phyloP scores from a whole-genome alignment of 2,888 invertebrate genomes.

The Pomacea canaliculata region DNA sequence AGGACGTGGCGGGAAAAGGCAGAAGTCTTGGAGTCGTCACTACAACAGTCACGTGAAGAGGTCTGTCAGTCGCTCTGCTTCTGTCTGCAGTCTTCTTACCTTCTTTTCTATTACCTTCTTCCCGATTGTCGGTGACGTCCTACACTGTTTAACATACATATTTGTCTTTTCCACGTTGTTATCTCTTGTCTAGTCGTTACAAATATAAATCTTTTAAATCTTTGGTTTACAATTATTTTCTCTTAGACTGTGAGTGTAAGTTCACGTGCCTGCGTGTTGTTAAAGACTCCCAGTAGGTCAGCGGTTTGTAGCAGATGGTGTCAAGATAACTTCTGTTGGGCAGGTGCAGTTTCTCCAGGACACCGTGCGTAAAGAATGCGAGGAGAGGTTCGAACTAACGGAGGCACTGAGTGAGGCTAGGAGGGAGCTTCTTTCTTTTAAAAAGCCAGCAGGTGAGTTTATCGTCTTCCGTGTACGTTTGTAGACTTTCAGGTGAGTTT shows the following conservation, averaged over 20 bases:
- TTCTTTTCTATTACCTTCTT: too few species aligned
- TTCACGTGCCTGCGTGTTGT: too few species aligned
- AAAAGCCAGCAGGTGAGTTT: conserved; percentile 53
- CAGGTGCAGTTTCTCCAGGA: conserved; percentile 65
- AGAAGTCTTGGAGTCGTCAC: conserved; percentile 37
- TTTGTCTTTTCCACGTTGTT: too few species aligned
- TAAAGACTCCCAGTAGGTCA: too few species aligned
- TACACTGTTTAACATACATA: too few species aligned
- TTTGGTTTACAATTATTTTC: too few species aligned
- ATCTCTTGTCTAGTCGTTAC: too few species aligned
- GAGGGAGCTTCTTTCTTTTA: conserved; percentile 56
- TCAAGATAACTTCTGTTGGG: not conserved
- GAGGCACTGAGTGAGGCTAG: conserved; percentile 65
- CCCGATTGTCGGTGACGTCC: too few species aligned
- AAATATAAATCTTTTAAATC: too few species aligned
- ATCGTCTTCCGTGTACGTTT: not conserved
- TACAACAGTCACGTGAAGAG: conserved; percentile 46
- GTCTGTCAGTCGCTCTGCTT: conserved; percentile 25
- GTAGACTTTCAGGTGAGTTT: not conserved
- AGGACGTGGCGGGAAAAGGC: conserved; percentile 42
- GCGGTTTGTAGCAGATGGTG: too few species aligned
- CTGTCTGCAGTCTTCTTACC: too few species aligned
- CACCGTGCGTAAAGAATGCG: conserved; percentile 67
- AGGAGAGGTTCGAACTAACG: conserved; percentile 68
- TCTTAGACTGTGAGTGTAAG: too few species aligned